phyloP scores from a whole-genome alignment of 2,888 invertebrate species.

The Hemistola chrysoprasaria region DNA sequence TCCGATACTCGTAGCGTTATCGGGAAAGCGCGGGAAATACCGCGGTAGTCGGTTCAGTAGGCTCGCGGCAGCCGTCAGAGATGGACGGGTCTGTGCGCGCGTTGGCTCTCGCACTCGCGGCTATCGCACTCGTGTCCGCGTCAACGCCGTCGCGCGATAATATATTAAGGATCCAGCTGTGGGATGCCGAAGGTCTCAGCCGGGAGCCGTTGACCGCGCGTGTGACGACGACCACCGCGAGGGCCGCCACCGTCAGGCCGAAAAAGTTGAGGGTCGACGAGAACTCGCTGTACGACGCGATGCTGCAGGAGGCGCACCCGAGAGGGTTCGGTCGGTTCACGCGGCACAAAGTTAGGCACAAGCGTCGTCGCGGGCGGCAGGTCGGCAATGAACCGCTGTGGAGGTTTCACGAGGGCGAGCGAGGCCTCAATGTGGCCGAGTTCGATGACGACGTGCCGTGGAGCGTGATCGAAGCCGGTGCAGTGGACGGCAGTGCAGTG shows the following conservation, averaged over 20 bases:
- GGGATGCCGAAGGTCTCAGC: conserved; percentile 75
- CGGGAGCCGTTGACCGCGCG: conserved; percentile 54
- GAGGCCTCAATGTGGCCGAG: conserved; percentile 75
- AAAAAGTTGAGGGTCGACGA: conserved; percentile 66
- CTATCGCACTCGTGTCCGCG: conserved; percentile 61
- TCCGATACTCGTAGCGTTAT: conserved; percentile 55
- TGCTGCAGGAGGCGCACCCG: conserved; percentile 66
- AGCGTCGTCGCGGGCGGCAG: conserved; percentile 71
- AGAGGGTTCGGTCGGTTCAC: conserved; percentile 64
- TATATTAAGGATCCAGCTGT: conserved; percentile 72
- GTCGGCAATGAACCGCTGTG: conserved; percentile 67
- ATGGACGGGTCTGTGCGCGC: conserved; percentile 66
- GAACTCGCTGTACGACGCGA: conserved; percentile 65
- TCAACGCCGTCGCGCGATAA: conserved; percentile 73
- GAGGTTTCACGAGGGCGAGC: conserved; percentile 79
- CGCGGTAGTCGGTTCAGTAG: conserved; percentile 59
- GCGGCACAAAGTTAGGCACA: conserved; percentile 71
- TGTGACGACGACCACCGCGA: conserved; percentile 38
- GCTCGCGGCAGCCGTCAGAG: conserved; percentile 68
- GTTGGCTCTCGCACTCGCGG: conserved; percentile 56
- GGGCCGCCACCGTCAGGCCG: conserved; percentile 37
- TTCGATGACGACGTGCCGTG: conserved; percentile 80
- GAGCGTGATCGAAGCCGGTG: conserved; percentile 67
- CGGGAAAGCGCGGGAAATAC: conserved; percentile 79
- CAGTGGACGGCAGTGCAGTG: conserved; percentile 69